Evolutionary conservation across 1,140 invertebrate species (phyloP), one percentile per base, ranked within the genome.

Genomic region (Drosophila tani): DNA sequence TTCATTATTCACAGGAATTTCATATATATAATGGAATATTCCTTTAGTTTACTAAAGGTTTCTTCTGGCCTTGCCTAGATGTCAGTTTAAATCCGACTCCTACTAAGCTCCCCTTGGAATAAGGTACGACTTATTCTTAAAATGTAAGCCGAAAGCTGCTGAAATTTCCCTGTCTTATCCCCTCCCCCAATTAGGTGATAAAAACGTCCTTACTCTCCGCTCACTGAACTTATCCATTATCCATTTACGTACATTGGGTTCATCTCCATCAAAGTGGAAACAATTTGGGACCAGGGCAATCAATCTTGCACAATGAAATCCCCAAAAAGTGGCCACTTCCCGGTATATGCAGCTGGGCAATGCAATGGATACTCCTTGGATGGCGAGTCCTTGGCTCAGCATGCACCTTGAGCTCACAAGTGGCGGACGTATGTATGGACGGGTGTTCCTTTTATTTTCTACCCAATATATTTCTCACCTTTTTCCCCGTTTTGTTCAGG

Each of bases 331-430:
- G 35, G 70, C 65, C 38, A 59, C 75, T 69, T 58, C 38, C 46
- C 46, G 17, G 41, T n/a, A 38, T 50, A 56, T n/a, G 32, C 55
- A 41, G 64, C 67, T 50, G 47, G 47, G 57, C 67, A 67, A 67
- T 70, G 70, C 70, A 83, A 64, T 53, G 74, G 62, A 45, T 60
- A 60, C 45, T 60, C 38, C 70, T 56, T 55, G 27, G 19, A 21
- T 45, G 70, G 43, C 46, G 38, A 51, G 67, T 60, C 68, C 55
- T 60, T 59, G 17, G 68, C 55, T 29, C 62, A 49, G 70, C 66
- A 83, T 64, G 81, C 81, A 69, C 60, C 81, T 80, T 70, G 81
- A 75, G 71, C 65, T 63, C 60, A 55, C 70, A 50, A 83, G 81
- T 83, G 75, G 56, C 15, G 53, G 53, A 14, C 35, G 35, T 38